phyloP scores from a whole-genome alignment of 2,888 invertebrate genomes.

The Drosophila niveifrons region DNA sequence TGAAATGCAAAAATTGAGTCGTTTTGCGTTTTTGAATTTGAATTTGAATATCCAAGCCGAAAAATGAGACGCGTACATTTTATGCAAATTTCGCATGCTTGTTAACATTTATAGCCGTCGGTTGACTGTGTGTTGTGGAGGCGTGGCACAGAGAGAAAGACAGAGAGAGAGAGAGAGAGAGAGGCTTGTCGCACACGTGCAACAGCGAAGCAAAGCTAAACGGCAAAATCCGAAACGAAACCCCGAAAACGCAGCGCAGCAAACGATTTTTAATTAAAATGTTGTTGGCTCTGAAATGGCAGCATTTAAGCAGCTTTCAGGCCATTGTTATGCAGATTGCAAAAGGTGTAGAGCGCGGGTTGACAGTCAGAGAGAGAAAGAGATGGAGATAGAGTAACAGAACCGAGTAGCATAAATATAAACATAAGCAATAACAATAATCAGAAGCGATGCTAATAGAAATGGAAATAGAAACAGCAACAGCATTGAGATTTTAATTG shows the following conservation, averaged over 20 bases:
- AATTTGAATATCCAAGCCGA: constrained; percentile 29
- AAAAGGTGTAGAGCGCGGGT: background rate
- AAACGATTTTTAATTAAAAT: constrained; percentile 63
- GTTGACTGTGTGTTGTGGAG: constrained; percentile 25
- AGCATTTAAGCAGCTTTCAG: constrained; percentile 54
- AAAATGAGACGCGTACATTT: constrained; percentile 59
- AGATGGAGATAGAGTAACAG: background rate
- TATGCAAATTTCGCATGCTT: constrained; percentile 74
- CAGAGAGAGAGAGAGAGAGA: background rate
- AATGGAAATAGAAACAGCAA: background rate
- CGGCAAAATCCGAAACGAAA: constrained; percentile 14
- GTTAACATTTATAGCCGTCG: constrained; percentile 76
- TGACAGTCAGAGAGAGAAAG: background rate
- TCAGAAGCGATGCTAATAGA: constrained; percentile 37
- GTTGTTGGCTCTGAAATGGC: constrained; percentile 42
- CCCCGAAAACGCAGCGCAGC: constrained; percentile 45
- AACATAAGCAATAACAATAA: constrained; percentile 20
- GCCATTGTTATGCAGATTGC: constrained; percentile 54
- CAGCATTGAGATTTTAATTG: constrained; percentile 34
- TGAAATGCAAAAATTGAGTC: constrained; percentile 59
- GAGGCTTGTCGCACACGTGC: constrained; percentile 39
- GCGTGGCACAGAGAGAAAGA: constrained; percentile 13
- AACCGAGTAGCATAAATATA: constrained; percentile 15
- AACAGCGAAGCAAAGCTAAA: constrained; percentile 34
- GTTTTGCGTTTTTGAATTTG: constrained; percentile 49